Evolutionary conservation across 2,113 vertebrate genomes (phyloP), one percentile per base, ranked within the genome.

Genomic region (Planiliza haematocheilus): DNA sequence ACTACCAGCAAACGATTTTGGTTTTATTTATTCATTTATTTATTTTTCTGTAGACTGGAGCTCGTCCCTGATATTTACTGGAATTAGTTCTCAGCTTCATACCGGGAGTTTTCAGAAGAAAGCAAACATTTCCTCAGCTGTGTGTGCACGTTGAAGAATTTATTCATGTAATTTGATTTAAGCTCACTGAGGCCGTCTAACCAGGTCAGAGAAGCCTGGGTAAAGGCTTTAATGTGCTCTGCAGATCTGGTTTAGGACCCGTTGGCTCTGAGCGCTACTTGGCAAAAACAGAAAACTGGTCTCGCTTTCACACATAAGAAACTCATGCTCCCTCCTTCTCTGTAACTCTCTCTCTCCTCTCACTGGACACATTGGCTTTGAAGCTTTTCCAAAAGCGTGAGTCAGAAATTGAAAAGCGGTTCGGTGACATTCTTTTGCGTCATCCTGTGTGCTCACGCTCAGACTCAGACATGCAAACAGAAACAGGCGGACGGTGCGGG

Each of bases 401-500:
- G 42, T 87, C 82, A 18, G 60, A 59, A 56, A 63, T 24, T 20
- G 10, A 68, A 83, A 75, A 52, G 64, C 13, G 13, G 63, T 57
- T 77, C 70, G 46, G 45, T 74, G 58, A 67, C 74, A 70, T 66
- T 83, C 56, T 72, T 85, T 46, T 61, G 75, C 59, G 21, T 86
- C 61, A 83, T 87, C 59, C 39, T 68, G 64, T 82, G 68, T 71
- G 64, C 77, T 86, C 63, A 18, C 4, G 21, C 61, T 56, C 64
- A 61, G 55, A 82, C 50, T 81, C 70, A 81, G 81, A 91, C 41
- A 84, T 70, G 38, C 50, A 77, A 80, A 76, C 66, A 72, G 60
- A 82, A 56, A 70, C 37, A 65, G 24, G 55, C 51, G 21, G 21
- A 61, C n/a, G 24, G 24, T 3, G 13, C 49, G 49, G 34, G 63